Percentiles rank a stretch among this genome's conserved stretches.
phyloP scores from a whole-genome alignment of 2,888 invertebrate genomes.

The Apotomis turbidana region DNA sequence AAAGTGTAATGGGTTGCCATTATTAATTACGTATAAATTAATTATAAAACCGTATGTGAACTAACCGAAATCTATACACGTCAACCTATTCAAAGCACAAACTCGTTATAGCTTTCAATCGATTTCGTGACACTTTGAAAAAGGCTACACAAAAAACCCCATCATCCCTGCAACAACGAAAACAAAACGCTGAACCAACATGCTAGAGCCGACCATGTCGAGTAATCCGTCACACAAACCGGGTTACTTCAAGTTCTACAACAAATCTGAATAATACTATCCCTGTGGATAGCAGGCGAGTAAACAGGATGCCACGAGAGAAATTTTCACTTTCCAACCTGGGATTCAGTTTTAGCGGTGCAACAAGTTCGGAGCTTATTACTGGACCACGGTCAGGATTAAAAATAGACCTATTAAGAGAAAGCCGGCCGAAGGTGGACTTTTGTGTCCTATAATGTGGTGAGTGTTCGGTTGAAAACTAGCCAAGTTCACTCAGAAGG shows the following conservation, averaged over 20 bases:
- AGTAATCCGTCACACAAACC: conserved; percentile 9
- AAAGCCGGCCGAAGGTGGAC: neutral
- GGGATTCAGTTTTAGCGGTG: conserved; percentile 6
- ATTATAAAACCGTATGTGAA: too few relatives aligned
- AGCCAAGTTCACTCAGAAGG: too few relatives aligned
- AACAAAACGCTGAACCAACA: conserved; percentile 6
- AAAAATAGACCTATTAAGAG: conserved; percentile 12
- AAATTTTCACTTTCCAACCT: neutral
- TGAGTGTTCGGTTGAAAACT: neutral
- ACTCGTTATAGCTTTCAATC: neutral
- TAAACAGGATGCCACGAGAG: neutral
- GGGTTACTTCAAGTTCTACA: neutral
- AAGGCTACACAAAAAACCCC: neutral
- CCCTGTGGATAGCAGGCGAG: neutral
- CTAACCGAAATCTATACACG: neutral
- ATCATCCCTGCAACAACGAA: conserved; percentile 1
- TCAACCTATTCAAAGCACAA: neutral
- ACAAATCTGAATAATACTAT: neutral
- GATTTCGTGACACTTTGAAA: neutral
- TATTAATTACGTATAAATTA: too few relatives aligned
- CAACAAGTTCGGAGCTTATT: conserved; percentile 17
- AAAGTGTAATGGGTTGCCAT: too few relatives aligned
- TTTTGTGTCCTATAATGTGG: neutral
- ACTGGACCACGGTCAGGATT: neutral
- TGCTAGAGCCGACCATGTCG: neutral